Percentiles rank a stretch among this genome's conserved stretches.
Evolutionary conservation across 64 coral and sea anemone species (phyloP).

Genomic region (Stichodactyla mertensii): DNA sequence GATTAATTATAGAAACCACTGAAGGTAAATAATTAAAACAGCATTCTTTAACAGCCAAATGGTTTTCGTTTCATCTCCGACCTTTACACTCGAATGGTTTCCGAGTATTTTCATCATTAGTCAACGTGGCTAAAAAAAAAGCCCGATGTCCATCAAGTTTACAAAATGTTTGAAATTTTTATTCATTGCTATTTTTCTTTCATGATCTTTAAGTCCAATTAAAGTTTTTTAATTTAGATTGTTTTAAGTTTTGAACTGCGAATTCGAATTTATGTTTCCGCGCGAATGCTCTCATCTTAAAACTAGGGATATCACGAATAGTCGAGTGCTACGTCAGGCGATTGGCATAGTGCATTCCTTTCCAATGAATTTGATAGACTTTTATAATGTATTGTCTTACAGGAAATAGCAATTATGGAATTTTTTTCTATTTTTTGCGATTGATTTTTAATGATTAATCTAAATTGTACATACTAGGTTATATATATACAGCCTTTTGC

Average conservation of each 20-base stretch:
- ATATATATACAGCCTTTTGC: background rate
- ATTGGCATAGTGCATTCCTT: background rate
- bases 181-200: background rate
- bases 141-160: no score
- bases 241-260: background rate
- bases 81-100: conserved; percentile 7
- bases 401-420: background rate
- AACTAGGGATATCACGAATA: background rate
- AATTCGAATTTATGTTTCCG: background rate
- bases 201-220: background rate
- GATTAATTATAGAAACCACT: background rate
- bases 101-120: background rate
- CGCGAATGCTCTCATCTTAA: background rate
- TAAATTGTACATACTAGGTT: background rate
- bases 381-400: background rate
- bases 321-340: background rate
- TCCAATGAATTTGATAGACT: background rate
- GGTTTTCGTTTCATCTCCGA: background rate
- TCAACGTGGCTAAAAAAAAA: background rate
- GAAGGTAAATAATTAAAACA: background rate
- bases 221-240: background rate
- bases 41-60: background rate
- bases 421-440: background rate
- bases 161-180: background rate
- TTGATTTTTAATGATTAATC: background rate